phyloP scores from a whole-genome alignment of 2,113 vertebrate species.

The Ranitomeya variabilis region DNA sequence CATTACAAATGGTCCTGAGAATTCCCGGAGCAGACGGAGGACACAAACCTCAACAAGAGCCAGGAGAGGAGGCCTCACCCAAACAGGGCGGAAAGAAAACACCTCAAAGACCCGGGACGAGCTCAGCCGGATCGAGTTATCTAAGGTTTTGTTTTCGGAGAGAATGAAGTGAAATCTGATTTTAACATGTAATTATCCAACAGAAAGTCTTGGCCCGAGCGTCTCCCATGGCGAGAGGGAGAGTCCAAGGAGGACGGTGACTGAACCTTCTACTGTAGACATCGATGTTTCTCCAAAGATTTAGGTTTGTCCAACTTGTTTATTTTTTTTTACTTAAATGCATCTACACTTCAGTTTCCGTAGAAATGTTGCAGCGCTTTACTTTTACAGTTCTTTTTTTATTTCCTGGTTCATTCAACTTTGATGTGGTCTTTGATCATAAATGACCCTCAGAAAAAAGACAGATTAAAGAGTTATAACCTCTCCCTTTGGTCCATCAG shows the following conservation, averaged over 20 bases:
- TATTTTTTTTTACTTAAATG: no score
- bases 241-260: background rate
- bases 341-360: no score
- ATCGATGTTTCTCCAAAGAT: background rate
- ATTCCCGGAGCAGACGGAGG: background rate
- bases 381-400: no score
- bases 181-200: background rate
- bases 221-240: background rate
- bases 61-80: background rate
- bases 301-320: no score
- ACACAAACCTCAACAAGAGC: background rate
- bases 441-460: no score
- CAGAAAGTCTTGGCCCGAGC: background rate
- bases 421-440: no score
- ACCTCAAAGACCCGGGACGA: background rate
- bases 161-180: conserved; percentile 17
- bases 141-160: background rate
- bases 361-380: no score
- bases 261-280: background rate
- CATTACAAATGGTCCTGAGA: background rate
- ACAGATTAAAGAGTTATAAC: no score
- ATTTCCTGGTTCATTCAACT: no score
- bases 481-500: no score
- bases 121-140: background rate
- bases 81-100: background rate